Conservation (phyloP, 2,888 invertebrate genomes). For the Tinea semifulvella region DNA sequence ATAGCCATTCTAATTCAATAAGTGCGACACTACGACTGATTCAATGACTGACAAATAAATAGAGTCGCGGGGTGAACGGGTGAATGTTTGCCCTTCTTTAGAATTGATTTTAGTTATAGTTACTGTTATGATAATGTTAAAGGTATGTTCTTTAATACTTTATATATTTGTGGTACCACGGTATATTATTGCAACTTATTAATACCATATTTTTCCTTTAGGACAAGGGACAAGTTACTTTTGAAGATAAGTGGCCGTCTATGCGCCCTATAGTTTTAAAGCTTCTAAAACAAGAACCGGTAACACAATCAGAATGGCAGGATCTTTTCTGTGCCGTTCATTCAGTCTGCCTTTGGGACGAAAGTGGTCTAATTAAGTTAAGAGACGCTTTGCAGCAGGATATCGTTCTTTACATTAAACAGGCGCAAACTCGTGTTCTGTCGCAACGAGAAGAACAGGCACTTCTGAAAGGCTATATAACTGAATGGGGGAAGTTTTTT, state of each 20-base stretch:
- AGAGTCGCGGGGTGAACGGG: not conserved
- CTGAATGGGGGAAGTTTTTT: constrained; percentile 98
- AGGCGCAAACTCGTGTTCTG: constrained; percentile 89
- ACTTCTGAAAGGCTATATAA: constrained; percentile 93
- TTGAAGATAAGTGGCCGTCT: constrained; percentile 96
- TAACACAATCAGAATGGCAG: constrained; percentile 96
- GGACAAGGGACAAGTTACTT: constrained; percentile 85
- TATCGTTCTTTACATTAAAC: constrained; percentile 92
- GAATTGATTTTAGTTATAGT: not conserved
- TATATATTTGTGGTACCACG: not conserved
- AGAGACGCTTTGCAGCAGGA: constrained; percentile 89
- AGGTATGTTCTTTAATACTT: not conserved
- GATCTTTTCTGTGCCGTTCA: constrained; percentile 96
- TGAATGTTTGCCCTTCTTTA: not conserved
- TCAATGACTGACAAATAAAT: constrained; percentile 1
- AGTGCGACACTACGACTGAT: not conserved
- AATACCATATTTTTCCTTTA: constrained; percentile 43
- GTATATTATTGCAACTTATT: not conserved
- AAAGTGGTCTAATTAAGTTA: constrained; percentile 90
- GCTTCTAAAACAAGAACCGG: constrained; percentile 91
- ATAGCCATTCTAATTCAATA: too few species aligned
- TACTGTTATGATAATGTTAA: constrained; percentile 2
- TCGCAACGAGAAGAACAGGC: constrained; percentile 95
- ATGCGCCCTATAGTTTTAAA: constrained; percentile 95
- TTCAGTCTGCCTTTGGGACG: constrained; percentile 96